These are phyloP conservation scores for Drosophila pruinosa DNA, from an alignment of 1,140 invertebrate genomes.

Conservation along the genomic window DNA sequence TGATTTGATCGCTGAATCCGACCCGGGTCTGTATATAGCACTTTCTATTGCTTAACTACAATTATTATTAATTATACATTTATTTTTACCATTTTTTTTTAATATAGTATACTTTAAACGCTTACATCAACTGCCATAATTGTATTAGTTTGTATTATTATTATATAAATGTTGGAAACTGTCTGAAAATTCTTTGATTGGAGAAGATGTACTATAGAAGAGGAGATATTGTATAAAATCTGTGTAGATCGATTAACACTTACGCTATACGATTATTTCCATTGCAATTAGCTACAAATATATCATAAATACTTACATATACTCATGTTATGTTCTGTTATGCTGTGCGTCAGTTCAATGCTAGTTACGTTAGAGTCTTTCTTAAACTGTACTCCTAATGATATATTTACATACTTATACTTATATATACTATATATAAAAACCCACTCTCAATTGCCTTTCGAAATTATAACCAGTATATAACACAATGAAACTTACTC, in stretches of 20 bases:
- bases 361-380: slow-evolving; percentile 51
- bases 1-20: slow-evolving; percentile 16
- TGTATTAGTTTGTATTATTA: slow-evolving; percentile 55
- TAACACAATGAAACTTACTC: slow-evolving; percentile 35
- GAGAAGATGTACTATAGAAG: slow-evolving; percentile 19
- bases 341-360: slow-evolving; percentile 63
- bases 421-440: slow-evolving; percentile 38
- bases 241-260: neutral
- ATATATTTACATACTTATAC: slow-evolving; percentile 30
- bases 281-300: slow-evolving; percentile 16
- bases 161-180: slow-evolving; percentile 41
- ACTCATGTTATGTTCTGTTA: slow-evolving; percentile 51
- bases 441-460: slow-evolving; percentile 73
- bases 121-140: slow-evolving; percentile 71
- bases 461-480: slow-evolving; percentile 54
- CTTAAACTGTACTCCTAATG: slow-evolving; percentile 24
- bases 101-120: slow-evolving; percentile 55
- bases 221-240: slow-evolving; percentile 31
- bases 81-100: slow-evolving; percentile 25
- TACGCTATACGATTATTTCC: neutral
- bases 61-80: slow-evolving; percentile 13
- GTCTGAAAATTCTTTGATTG: no score
- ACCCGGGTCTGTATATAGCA: neutral
- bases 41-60: slow-evolving; percentile 13
- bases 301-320: slow-evolving; percentile 16